phyloP scores from a whole-genome alignment of 2,797 vertebrate species.

The Thaleichthys pacificus region DNA sequence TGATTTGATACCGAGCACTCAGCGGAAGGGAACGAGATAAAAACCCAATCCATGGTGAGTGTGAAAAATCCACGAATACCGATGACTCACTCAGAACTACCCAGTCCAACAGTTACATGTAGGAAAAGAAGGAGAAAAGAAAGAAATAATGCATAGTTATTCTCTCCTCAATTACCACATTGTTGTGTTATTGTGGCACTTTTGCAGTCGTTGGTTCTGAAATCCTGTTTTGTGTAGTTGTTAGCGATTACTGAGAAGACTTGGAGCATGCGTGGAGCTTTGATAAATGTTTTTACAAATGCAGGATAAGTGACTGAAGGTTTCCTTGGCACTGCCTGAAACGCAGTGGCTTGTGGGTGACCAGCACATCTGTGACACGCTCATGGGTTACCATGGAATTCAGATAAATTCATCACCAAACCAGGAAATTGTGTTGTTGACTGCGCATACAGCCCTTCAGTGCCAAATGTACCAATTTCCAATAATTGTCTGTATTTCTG shows the following conservation, averaged over 20 bases:
- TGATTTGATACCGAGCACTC: constrained; percentile 49
- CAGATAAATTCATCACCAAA: constrained; percentile 51
- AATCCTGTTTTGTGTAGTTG: too few relatives aligned
- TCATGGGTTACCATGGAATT: constrained; percentile 49
- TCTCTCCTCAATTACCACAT: too few relatives aligned
- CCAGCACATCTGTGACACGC: constrained; percentile 62
- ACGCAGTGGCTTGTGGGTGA: not conserved
- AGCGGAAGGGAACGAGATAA: constrained; percentile 49
- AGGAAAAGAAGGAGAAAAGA: too few relatives aligned
- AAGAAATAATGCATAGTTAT: too few relatives aligned
- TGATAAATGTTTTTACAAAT: too few relatives aligned
- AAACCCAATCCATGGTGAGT: constrained; percentile 44
- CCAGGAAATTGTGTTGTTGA: constrained; percentile 48
- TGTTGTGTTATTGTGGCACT: constrained; percentile 9
- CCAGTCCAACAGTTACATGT: too few relatives aligned
- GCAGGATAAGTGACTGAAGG: too few relatives aligned
- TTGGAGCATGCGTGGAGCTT: too few relatives aligned
- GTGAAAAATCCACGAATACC: constrained; percentile 44
- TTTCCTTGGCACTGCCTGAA: not conserved
- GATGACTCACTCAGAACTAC: constrained; percentile 23
- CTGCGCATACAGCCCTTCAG: constrained; percentile 5
- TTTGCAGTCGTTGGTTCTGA: not conserved
- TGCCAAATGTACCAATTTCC: constrained; percentile 17
- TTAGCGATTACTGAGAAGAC: too few relatives aligned
- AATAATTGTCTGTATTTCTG: constrained; percentile 31